Percentiles rank a stretch among this genome's conserved stretches.
Conservation (phyloP, 2,113 vertebrate species). For the Tamias sibiricus region DNA sequence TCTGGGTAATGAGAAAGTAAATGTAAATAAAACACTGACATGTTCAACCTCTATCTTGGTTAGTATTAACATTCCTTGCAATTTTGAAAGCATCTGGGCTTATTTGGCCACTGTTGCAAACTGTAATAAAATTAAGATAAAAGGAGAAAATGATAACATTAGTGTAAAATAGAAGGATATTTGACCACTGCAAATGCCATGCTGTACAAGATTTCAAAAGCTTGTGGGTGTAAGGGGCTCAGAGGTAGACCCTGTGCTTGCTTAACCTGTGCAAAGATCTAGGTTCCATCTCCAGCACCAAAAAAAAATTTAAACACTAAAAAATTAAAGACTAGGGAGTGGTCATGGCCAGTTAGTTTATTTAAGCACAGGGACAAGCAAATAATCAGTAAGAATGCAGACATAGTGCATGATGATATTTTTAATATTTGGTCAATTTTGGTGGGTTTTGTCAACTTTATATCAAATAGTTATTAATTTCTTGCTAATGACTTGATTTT, state of each 20-base stretch:
- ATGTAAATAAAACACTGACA: constrained; percentile 11
- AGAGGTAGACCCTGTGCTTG: neutral
- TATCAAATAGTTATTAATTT: neutral
- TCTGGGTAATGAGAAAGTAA: neutral
- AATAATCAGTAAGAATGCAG: neutral
- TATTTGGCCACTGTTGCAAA: neutral
- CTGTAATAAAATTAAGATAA: constrained; percentile 40
- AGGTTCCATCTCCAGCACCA: neutral
- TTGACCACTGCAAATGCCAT: neutral
- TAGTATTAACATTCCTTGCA: neutral
- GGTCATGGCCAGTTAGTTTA: neutral
- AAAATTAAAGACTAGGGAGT: neutral
- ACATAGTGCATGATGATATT: neutral
- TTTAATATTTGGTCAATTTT: neutral
- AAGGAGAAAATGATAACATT: constrained; percentile 42
- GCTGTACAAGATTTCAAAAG: neutral
- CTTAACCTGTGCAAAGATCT: neutral
- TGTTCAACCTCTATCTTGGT: neutral
- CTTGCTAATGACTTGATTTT: neutral
- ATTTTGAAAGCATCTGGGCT: constrained; percentile 47
- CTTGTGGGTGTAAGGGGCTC: too few relatives aligned
- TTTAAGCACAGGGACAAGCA: neutral
- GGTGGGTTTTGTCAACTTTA: neutral
- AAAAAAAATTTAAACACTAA: neutral
- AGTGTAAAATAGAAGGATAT: constrained; percentile 7